Percentiles rank a stretch among this genome's conserved stretches.
Conservation (phyloP, 2,797 vertebrate species). For the Tiaroga cobitis region DNA sequence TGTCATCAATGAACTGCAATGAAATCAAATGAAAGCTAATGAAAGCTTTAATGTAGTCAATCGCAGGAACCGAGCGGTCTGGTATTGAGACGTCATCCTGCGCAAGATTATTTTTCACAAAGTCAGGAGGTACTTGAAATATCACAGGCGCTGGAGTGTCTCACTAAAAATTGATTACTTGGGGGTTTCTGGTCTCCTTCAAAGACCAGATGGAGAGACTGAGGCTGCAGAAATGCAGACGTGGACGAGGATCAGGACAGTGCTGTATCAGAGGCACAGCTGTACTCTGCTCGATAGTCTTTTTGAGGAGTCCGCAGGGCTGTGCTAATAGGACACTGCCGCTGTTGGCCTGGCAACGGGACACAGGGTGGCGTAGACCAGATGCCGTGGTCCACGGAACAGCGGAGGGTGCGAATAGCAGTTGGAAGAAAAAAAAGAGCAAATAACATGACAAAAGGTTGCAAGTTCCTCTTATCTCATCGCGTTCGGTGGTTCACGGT, state of each 20-base stretch:
- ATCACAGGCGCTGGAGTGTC: slow-evolving; percentile 42
- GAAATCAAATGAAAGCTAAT: slow-evolving; percentile 70
- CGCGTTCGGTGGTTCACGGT: background rate
- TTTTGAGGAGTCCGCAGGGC: slow-evolving; percentile 20
- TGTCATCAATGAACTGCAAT: slow-evolving; percentile 61
- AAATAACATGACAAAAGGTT: slow-evolving; percentile 1
- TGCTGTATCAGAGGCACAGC: background rate
- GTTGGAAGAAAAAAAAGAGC: background rate
- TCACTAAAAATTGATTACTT: slow-evolving; percentile 47
- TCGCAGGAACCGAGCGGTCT: slow-evolving; percentile 59
- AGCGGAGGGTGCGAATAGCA: background rate
- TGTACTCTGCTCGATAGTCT: slow-evolving; percentile 12
- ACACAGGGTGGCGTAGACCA: slow-evolving; percentile 17
- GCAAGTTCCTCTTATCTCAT: background rate
- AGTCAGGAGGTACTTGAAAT: slow-evolving; percentile 48
- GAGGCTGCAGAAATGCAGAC: slow-evolving; percentile 21
- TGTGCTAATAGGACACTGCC: slow-evolving; percentile 14
- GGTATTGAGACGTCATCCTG: slow-evolving; percentile 48
- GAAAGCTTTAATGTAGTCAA: slow-evolving; percentile 68
- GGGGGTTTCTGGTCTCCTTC: slow-evolving; percentile 34
- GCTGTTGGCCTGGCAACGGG: slow-evolving; percentile 40
- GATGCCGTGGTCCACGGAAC: background rate
- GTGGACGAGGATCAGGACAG: slow-evolving; percentile 24
- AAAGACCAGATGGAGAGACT: slow-evolving; percentile 34
- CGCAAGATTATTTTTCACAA: slow-evolving; percentile 44